Base-by-base conservation (phyloP, 2,797 vertebrate genomes). In the Acestrorhynchus altus region DNA sequence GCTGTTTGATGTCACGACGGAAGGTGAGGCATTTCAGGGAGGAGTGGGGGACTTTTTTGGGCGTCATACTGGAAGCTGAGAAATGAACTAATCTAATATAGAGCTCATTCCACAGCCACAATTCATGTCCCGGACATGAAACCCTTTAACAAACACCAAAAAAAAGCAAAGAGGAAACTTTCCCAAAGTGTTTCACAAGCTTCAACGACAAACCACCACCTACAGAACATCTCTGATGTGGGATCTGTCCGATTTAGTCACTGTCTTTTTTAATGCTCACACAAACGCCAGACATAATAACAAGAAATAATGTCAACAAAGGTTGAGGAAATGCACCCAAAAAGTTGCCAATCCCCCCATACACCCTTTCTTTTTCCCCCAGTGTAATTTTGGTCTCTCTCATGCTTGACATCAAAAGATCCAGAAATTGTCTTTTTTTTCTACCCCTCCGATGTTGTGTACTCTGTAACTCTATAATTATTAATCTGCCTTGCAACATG, bases 311-410 rank as follows among this genome's bases (percentile, higher is more conserved):
- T 75, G 78, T 77, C 83, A 85, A 81, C 89, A 89, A 81, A 87
- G 87, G 87, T 81, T 81, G 81, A 71, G 80, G 56, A 78, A 83
- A 78, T 26, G 86, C 63, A 87, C 83, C 84, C 85, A 88, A 79
- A 85, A 90, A 91, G 87, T 87, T 84, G 77, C 80, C 85, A 87
- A 85, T 86, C 86, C 87, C 87, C 81, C 79, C 86, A 84, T 87
- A 88, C 86, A 85, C n/a, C 22, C 72, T 24, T 76, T 86, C 88
- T 82, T 78, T 77, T 83, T 81, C 83, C 82, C 87, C 88, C 92
- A 92, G 92, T 92, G 92, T 93, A 92, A 94, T 94, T 93, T 93
- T 92, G 93, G 92, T 93, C 87, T 91, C 90, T 94, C 92, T 94
- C 86, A 94, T 93, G 92, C 93, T 73, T 79, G 87, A 93, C 92